Percentiles rank a stretch among this genome's conserved stretches.
These are phyloP conservation scores for Tuta absoluta DNA, from an alignment of 2,888 invertebrate species.

Conservation along the genomic window DNA sequence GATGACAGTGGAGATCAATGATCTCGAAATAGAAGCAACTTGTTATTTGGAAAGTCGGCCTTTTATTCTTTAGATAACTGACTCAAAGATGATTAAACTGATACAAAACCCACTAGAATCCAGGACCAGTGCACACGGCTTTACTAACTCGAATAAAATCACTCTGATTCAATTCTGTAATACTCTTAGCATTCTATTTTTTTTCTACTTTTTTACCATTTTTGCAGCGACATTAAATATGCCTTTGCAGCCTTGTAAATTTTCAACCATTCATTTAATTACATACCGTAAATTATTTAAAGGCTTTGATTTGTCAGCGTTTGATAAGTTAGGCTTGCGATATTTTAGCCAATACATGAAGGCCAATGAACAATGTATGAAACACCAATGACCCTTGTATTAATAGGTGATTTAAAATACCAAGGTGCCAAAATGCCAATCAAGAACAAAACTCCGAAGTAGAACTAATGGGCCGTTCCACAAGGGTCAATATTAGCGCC, in stretches of 20 bases:
- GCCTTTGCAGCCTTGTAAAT: background rate
- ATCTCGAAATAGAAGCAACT: too few species aligned
- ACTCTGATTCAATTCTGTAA: slow-evolving; percentile 35
- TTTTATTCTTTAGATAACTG: too few species aligned
- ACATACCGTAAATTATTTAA: background rate
- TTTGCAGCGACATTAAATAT: background rate
- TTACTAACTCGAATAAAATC: slow-evolving; percentile 29
- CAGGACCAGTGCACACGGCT: slow-evolving; percentile 43
- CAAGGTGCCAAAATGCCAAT: slow-evolving; percentile 25
- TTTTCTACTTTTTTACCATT: slow-evolving; percentile 20
- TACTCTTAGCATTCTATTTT: slow-evolving; percentile 41
- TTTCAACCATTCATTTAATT: background rate
- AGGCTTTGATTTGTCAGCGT: background rate
- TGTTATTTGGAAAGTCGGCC: too few species aligned
- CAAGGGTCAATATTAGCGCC: slow-evolving; percentile 21
- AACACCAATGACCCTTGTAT: slow-evolving; percentile 8
- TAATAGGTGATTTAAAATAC: background rate
- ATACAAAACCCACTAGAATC: slow-evolving; percentile 7
- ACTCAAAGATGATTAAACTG: background rate
- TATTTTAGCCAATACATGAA: background rate
- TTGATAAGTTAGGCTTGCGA: background rate
- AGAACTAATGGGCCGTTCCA: background rate
- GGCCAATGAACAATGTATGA: background rate
- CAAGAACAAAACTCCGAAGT: background rate
- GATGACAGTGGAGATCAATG: too few species aligned